phyloP scores from a whole-genome alignment of 2,797 vertebrate genomes.

The Mus minutoides region DNA sequence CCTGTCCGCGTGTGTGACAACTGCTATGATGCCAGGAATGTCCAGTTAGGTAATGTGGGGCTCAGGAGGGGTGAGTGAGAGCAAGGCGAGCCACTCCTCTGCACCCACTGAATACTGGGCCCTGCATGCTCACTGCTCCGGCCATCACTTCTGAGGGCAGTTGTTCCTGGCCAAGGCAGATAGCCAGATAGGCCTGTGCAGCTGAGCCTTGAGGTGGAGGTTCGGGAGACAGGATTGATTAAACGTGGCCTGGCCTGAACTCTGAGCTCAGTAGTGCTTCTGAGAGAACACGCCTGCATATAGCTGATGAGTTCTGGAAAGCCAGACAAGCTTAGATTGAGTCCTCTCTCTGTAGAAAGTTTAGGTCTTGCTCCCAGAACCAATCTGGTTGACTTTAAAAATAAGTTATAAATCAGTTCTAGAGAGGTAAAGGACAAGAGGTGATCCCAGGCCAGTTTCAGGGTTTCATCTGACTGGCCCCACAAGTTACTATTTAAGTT shows the following conservation, averaged over 20 bases:
- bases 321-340: background rate
- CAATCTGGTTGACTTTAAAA: slow-evolving; percentile 17
- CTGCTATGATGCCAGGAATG: slow-evolving; percentile 91
- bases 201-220: background rate
- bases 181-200: background rate
- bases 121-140: background rate
- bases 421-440: background rate
- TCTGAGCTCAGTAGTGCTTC: background rate
- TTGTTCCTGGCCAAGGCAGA: background rate
- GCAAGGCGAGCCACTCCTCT: background rate
- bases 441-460: background rate
- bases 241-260: background rate
- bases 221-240: background rate
- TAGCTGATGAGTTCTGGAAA: background rate
- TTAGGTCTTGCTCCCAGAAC: background rate
- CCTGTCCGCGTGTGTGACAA: slow-evolving; percentile 96
- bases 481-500: background rate
- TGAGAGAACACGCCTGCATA: background rate
- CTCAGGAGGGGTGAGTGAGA: background rate
- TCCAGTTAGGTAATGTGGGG: slow-evolving; percentile 88
- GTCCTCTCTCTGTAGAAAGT: slow-evolving; percentile 6
- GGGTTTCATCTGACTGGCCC: background rate
- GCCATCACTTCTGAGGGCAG: background rate
- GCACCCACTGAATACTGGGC: background rate
- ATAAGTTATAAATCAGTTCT: background rate